Percentiles rank a stretch among this genome's conserved stretches.
phyloP scores from a whole-genome alignment of 2,113 vertebrate genomes.

The Stigmatopora nigra region DNA sequence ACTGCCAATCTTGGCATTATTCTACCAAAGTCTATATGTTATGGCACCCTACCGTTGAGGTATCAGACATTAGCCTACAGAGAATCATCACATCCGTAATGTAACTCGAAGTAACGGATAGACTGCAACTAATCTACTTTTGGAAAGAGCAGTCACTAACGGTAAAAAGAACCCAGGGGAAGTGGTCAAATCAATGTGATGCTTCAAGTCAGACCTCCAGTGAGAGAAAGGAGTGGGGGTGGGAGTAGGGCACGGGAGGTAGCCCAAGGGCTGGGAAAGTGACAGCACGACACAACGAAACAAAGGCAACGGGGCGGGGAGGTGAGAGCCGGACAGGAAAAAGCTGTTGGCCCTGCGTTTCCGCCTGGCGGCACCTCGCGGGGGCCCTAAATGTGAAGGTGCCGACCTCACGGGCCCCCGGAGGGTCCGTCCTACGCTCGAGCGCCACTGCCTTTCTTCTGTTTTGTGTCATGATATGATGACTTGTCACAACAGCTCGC shows the following conservation, averaged over 20 bases:
- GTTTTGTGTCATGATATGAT: conserved; percentile 74
- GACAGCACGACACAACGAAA: conserved; percentile 46
- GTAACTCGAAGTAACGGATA: not conserved
- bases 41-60: not conserved
- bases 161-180: not conserved
- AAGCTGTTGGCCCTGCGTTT: conserved; percentile 67
- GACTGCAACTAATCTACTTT: not conserved
- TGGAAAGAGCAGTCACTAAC: conserved; percentile 4
- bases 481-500: conserved; percentile 71
- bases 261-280: conserved; percentile 27
- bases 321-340: conserved; percentile 56
- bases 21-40: not conserved
- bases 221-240: conserved; percentile 6
- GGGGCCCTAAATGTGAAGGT: conserved; percentile 71
- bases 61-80: not conserved
- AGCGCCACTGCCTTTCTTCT: conserved; percentile 48
- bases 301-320: conserved; percentile 38
- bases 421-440: conserved; percentile 23
- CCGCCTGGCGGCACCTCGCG: conserved; percentile 65
- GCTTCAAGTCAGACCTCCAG: conserved; percentile 38
- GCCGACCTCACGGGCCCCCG: conserved; percentile 56
- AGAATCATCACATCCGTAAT: not conserved
- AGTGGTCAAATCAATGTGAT: conserved; percentile 33
- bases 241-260: conserved; percentile 5
- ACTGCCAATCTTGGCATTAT: conserved; percentile 19